Base-by-base conservation (phyloP, 2,888 invertebrate genomes). In the Phyllotreta cruciferae region DNA sequence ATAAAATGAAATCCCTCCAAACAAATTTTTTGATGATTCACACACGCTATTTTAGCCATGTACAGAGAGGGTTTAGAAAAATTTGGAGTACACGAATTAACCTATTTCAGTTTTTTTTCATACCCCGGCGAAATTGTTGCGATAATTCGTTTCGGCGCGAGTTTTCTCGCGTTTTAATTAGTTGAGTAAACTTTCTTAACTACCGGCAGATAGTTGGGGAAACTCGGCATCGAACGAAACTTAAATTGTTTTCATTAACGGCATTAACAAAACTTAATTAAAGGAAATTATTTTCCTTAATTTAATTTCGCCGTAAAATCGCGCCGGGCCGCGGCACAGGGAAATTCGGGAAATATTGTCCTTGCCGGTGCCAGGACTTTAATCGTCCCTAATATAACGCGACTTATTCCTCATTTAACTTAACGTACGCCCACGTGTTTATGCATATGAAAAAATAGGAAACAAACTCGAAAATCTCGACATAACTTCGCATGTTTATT, bases 171-270 rank as follows among this genome's bases (percentile, higher is more conserved):
- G 66, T 63, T 66, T 66, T 65, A 68, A 68, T 68, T 68, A 65
- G 56, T 56, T 55, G 52, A 49, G 60, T 56, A 55, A 66, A 66
- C 60, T 68, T 68, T 36, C 65, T 58, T 65, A 68, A 68, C 66
- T 63, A 66, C 65, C 44, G 62, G 44, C 68, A 66, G 66, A 66
- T 64, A 65, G 66, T 66, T 66, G 53, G 24, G 24, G 53, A 45
- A 68, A 66, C 60, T 64, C 52, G 13, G 54, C 57, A 67, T 53
- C 60, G 60, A 60, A 54, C 49, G 14, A 49, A 68, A 68, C 66
- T 68, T 68, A 68, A 66, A 66, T 66, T 68, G 65, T 68, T 68
- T 65, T 64, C 68, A 66, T 66, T 66, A 61, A 53, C 52, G 56
- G 66, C 38, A 60, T 66, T 63, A 66, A 60, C 60, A 63, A 66